These are phyloP conservation scores for Atta cephalotes DNA, from an alignment of 1,140 invertebrate genomes.

Conservation along the genomic window DNA sequence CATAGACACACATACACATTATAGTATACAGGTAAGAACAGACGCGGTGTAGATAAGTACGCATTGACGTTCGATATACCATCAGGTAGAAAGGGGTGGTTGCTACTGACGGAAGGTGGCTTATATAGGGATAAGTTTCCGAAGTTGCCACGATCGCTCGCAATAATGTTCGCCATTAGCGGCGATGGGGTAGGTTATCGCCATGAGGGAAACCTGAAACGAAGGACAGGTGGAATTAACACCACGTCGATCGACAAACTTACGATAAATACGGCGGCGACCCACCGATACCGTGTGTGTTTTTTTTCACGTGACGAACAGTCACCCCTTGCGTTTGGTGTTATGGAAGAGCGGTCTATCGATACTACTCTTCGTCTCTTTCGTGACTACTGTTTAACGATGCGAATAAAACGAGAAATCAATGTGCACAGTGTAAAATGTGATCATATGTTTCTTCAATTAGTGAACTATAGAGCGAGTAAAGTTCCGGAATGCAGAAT, in stretches of 20 bases:
- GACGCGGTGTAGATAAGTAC: conserved; percentile 69
- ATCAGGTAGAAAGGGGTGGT: conserved; percentile 39
- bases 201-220: conserved; percentile 72
- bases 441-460: conserved; percentile 41
- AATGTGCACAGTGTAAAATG: conserved; percentile 30
- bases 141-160: conserved; percentile 76
- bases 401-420: conserved; percentile 51
- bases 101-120: conserved; percentile 36
- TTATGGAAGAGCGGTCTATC: conserved; percentile 21
- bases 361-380: conserved; percentile 29
- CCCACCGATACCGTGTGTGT: not conserved
- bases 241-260: conserved; percentile 74
- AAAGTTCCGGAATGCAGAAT: not conserved
- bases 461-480: conserved; percentile 20
- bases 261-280: conserved; percentile 64
- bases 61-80: conserved; percentile 73
- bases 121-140: conserved; percentile 73
- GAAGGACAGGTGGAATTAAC: conserved; percentile 81
- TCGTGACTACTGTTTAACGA: conserved; percentile 49
- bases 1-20: not conserved
- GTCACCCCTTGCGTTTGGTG: conserved; percentile 32
- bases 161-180: conserved; percentile 81
- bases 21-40: conserved; percentile 27
- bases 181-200: conserved; percentile 74
- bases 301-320: conserved; percentile 42